Base-by-base conservation (phyloP, 2,113 vertebrate genomes). In the Varanus komodoensis region DNA sequence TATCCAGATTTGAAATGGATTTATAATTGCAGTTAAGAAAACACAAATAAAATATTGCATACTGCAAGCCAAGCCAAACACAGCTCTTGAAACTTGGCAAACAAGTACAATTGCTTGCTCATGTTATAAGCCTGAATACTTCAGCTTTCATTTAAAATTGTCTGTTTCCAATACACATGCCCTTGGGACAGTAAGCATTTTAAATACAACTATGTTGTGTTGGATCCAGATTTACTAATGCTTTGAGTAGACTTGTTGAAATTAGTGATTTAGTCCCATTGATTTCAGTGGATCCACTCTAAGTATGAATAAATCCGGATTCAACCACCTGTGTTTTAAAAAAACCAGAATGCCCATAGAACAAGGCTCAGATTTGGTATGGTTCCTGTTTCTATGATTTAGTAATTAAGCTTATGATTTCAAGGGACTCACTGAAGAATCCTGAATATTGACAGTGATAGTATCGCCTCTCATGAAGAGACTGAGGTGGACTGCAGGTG, bases 41-140 rank as follows among this genome's bases (percentile, higher is more conserved):
- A 89, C 93, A 73, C 52, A 57, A 89, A 88, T 86, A 82, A 82
- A 81, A 89, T 91, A 84, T 91, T 96, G 94, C 84, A 91, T 91
- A 79, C 77, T 92, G 0, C 88, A 94, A 68, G 57, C 92, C 57
- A 85, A 73, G 88, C 79, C 61, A 90, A 94, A 64, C 61, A 89
- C 25, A 32, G 74, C 74, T 89, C 82, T 89, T 86, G 89, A 89
- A 79, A 79, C 38, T 80, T 89, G 89, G 89, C 89, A 79, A 79
- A 79, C n/a, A 78, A 86, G 50, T 86, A 54, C 48, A 80, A 14
- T 69, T 71, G 44, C 64, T 48, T 74, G n/a, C 50, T 82, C 67
- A 78, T 84, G 48, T 89, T 85, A 79, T 79, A 82, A 57, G 57
- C 29, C 50, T 57, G 89, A 84, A 84, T 25, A 7, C 85, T 83